Conservation (phyloP, 2,113 vertebrate genomes). For the Python bivittatus region DNA sequence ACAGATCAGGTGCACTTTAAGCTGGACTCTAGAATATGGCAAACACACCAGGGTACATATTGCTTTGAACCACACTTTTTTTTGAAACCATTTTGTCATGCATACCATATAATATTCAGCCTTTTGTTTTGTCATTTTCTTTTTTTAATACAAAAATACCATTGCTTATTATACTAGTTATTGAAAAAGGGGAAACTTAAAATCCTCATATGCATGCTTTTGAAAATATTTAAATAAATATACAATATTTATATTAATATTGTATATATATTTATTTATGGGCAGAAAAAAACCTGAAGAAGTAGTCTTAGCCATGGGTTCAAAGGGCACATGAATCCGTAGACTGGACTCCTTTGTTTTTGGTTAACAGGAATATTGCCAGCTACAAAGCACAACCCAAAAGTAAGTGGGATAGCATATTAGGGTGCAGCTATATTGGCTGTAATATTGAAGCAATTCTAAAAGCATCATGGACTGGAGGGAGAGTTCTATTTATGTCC, state of each 20-base stretch:
- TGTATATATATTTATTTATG: slow-evolving; percentile 70
- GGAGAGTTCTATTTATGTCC: neutral
- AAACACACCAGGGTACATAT: slow-evolving; percentile 71
- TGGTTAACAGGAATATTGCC: neutral
- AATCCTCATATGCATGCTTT: slow-evolving; percentile 65
- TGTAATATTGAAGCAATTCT: neutral
- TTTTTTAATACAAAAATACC: slow-evolving; percentile 81
- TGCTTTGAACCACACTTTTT: slow-evolving; percentile 69
- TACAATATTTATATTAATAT: slow-evolving; percentile 61
- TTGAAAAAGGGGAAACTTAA: slow-evolving; percentile 51
- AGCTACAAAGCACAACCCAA: slow-evolving; percentile 1
- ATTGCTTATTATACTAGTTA: slow-evolving; percentile 77
- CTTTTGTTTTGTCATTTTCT: slow-evolving; percentile 62
- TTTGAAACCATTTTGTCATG: slow-evolving; percentile 69
- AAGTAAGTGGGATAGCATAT: neutral
- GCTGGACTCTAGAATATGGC: slow-evolving; percentile 71
- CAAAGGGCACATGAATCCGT: neutral
- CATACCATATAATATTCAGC: slow-evolving; percentile 74
- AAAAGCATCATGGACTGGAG: neutral
- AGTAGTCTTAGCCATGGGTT: slow-evolving; percentile 59
- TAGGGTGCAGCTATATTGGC: neutral
- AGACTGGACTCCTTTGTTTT: neutral
- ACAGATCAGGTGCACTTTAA: slow-evolving; percentile 72
- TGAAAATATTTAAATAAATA: slow-evolving; percentile 62
- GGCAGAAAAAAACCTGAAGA: slow-evolving; percentile 58